Base-by-base conservation (phyloP, 2,113 vertebrate genomes). In the Tenrec ecaudatus region DNA sequence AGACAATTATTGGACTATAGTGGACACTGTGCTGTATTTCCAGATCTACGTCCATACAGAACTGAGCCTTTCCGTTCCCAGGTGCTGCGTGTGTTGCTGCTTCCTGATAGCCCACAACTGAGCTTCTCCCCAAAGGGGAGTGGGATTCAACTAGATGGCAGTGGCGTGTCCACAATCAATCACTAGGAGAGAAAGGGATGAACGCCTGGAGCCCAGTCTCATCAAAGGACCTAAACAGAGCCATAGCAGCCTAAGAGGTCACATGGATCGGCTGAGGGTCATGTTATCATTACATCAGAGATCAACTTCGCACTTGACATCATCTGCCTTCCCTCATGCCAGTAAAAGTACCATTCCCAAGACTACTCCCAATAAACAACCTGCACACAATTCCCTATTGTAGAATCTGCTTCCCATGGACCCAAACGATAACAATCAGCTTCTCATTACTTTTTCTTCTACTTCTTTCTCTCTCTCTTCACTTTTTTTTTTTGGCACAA, bases 331-430 rank as follows among this genome's bases (percentile, higher is more conserved):
- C 31, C 58, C 8, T 29, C 58, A 86, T 79, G 64, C 64, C 33
- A 29, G 83, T 82, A 89, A 80, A 38, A 79, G 22, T 91, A 58
- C 53, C 88, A 83, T 86, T 89, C 76, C 82, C 85, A 90, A 95
- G 19, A 53, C 60, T 5, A 38, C 82, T 62, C 92, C 69, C 58
- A 83, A 22, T 29, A 94, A 94, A 80, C 43, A 66, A 91, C 38
- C 68, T 87, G 23, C 47, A 47, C 69, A 80, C 73, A 92, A 82
- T 57, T 82, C 47, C 64, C 66, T 36, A 6, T 27, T 38, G 60
- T 84, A 88, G 62, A 68, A 36, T 80, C 83, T 82, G 64, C 69
- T 82, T 89, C 86, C 82, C 47, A 15, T 31, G 25, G 76, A 95
- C 43, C 64, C 31, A 60, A 47, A 90, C 78, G 79, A 88, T 57